phyloP scores from a whole-genome alignment of 2,888 invertebrate genomes.

The Nezara viridula region DNA sequence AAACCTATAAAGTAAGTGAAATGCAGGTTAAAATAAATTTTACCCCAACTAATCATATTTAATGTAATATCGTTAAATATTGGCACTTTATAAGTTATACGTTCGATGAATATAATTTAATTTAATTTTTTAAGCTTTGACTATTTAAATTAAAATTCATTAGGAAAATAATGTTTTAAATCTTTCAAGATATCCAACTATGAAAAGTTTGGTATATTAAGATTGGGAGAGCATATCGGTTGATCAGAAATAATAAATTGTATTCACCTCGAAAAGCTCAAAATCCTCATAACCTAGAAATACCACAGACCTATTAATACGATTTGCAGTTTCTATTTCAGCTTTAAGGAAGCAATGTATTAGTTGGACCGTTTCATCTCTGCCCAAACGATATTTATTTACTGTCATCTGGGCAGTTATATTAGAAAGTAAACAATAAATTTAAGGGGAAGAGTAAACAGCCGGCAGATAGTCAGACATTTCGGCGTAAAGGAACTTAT shows the following conservation, averaged over 20 bases:
- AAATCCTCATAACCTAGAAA: not conserved
- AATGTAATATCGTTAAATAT: too few relatives aligned
- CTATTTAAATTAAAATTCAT: too few relatives aligned
- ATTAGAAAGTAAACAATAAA: not conserved
- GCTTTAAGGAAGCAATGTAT: slow-evolving; percentile 32
- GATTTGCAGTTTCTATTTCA: slow-evolving; percentile 1
- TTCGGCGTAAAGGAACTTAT: slow-evolving; percentile 15
- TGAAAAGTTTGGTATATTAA: too few relatives aligned
- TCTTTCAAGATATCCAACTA: too few relatives aligned
- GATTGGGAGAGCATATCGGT: not conserved
- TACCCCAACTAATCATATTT: too few relatives aligned
- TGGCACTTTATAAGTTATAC: too few relatives aligned
- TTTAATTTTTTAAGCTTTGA: too few relatives aligned
- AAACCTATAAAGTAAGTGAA: too few relatives aligned
- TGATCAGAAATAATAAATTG: not conserved
- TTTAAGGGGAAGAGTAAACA: not conserved
- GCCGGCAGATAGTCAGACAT: not conserved
- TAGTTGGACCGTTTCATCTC: slow-evolving; percentile 36
- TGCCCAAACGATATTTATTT: not conserved
- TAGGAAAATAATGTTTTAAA: too few relatives aligned
- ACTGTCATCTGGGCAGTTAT: not conserved
- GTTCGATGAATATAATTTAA: too few relatives aligned
- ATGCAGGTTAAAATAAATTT: too few relatives aligned
- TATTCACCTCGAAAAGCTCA: not conserved
- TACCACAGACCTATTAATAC: not conserved